Base-by-base conservation (phyloP, 2,797 vertebrate genomes). In the Malacoctenus gilli region DNA sequence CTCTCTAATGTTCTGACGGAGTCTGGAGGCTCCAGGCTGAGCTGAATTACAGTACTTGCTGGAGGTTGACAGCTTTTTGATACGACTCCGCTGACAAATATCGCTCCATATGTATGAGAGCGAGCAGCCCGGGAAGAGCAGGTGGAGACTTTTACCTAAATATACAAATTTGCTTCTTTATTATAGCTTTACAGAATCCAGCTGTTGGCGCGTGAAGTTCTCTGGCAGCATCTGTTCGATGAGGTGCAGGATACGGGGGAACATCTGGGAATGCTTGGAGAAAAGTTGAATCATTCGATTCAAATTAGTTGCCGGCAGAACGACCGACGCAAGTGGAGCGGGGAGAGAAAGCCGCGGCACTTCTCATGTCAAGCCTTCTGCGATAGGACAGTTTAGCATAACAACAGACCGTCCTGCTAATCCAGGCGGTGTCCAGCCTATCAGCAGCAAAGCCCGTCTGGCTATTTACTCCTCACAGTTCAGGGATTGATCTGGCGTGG, bases 21-120 rank as follows among this genome's bases (percentile, higher is more conserved):
- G 38, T 52, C 20, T 53, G 32, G 59, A 42, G 40, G 59, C 41
- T 52, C 13, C 21, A 38, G 23, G 18, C 34, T 63, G 48, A 58
- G 68, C 40, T 58, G 50, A 58, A 49, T 56, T 7, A 40, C 38
- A 25, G 25, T 28, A 5, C 9, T 28, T 23, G 4, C 55, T 47
- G 48, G 63, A 67, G 34, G 47, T 43, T 63, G 66, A 68, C 70
- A 75, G 47, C 30, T 57, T 23, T 53, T 36, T 59, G 63, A 75
- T 38, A 4, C 1, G 42, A 64, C 51, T 9, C 50, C 5, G 59
- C 23, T 16, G 14, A 38, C 34, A 40, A 51, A 61, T 48, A n/a
- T 21, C 12, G 44, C 19, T 16, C 7, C 15, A 16, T 41, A 48
- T 62, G n/a, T n/a, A n/a, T 62, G 60, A 57, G 42, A 58, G 50